Evolutionary conservation across 2,888 invertebrate species (phyloP), one percentile per base, ranked within the genome.

Genomic region (Drosophila lutescens): DNA sequence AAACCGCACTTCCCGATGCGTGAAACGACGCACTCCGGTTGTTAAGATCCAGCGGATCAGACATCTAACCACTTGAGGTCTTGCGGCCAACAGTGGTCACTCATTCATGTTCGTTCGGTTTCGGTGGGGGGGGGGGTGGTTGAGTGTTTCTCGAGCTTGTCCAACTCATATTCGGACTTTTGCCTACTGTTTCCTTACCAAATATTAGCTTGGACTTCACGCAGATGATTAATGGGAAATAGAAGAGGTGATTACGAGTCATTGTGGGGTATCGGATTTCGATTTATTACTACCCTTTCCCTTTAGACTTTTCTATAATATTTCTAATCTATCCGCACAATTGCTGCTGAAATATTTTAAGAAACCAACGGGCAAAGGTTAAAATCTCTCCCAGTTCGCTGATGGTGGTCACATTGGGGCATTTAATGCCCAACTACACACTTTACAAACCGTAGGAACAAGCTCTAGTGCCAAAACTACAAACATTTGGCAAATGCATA

Each of bases 1-100:
- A 80, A 76, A 70, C 75, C 65, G 57, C 74, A 74, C 76, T 69
- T 69, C 51, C 20, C 67, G 76, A 75, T 78, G 83, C 79, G 77
- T 72, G 74, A 77, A 76, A 41, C 78, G 49, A 69, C 63, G 72
- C 76, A 78, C 51, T 72, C 47, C 49, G 44, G 30, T 32, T 47
- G 47, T 47, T 47, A 47, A 47, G 36, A 36, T 60, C 59, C 43
- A 54, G 6, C 43, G 26, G 49, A 65, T 50, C 62, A 36, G 44
- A 46, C 50, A 44, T 53, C 40, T 36, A 60, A 66, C 53, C 44
- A 32, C 54, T 47, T 46, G 47, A 41, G 26, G 59, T 56, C 49
- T 26, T 59, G 57, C 34, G 60, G 66, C 44, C 51, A 51, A 38
- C 50, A 41, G 51, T 57, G 41, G 63, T 56, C 75, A 75, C 32